These are phyloP conservation scores for Anguilla pacifica DNA, from an alignment of 2,797 vertebrate species.

Conservation along the genomic window DNA sequence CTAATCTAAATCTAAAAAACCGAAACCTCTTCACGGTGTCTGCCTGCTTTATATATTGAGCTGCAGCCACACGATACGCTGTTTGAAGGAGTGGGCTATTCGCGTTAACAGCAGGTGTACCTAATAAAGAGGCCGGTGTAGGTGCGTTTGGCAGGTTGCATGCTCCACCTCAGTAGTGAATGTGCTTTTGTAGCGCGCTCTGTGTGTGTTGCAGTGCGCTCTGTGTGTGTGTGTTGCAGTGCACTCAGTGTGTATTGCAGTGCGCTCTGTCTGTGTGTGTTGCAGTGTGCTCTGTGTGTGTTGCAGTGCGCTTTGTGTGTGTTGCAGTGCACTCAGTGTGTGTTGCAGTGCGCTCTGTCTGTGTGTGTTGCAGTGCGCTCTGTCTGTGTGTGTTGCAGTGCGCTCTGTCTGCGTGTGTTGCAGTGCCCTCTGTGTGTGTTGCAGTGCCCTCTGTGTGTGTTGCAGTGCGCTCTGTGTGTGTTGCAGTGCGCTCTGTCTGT, in stretches of 20 bases:
- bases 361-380: not conserved
- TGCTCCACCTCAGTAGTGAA: not conserved
- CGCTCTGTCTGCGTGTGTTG: not conserved
- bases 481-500: not conserved
- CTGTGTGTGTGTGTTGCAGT: not conserved
- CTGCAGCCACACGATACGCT: too few species aligned
- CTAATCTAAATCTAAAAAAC: too few species aligned
- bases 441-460: not conserved
- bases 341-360: not conserved
- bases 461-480: conserved; percentile 1
- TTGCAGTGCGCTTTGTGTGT: not conserved
- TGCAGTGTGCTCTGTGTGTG: not conserved
- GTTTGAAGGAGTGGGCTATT: too few species aligned
- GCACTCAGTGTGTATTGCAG: not conserved
- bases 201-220: not conserved
- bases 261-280: conserved; percentile 6
- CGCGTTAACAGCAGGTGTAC: too few species aligned
- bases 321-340: not conserved
- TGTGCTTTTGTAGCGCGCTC: not conserved
- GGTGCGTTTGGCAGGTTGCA: not conserved
- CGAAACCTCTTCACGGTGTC: too few species aligned
- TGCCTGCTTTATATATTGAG: too few species aligned
- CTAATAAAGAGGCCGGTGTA: not conserved
- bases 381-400: conserved; percentile 9
- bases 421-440: not conserved